Base-by-base conservation (phyloP, 2,113 vertebrate genomes). In the Aldabrachelys gigantea region DNA sequence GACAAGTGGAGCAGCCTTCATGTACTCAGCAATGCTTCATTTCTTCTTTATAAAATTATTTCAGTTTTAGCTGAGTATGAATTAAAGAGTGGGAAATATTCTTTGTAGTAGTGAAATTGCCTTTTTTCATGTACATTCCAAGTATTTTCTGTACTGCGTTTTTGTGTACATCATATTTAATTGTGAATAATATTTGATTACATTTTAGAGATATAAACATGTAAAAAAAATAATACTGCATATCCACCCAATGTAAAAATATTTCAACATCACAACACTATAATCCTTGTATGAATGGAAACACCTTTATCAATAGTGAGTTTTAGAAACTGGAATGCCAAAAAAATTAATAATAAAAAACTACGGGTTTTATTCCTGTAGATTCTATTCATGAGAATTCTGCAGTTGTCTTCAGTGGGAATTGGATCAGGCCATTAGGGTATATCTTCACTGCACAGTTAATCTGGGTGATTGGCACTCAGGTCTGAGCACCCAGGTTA, bases 201-300 rank as follows among this genome's bases (percentile, higher is more conserved):
- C n/a, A 75, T 41, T 25, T 44, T 76, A 76, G 21, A 76, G 41
- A 76, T 49, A 72, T 16, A 72, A 27, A 88, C 11, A 59, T 13
- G 27, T 76, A 90, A 72, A 65, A 84, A 49, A 29, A 75, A 56
- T 21, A 84, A 27, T 17, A 80, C 31, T 12, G 38, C 38, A 93
- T 89, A 52, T 29, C 2, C 47, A 86, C n/a, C 57, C 79, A 91
- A 89, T 81, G 8, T 6, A 87, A 94, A 95, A 93, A 69, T 62
- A 3, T 16, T 62, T 92, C 21, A 88, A 79, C 35, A 90, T 93
- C 12, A 62, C 84, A 94, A 54, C 25, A 82, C 56, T 35, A 11
- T 56, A 83, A 49, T 62, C 80, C 85, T 95, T 96, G 50, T 49
- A 8, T 80, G 72, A 85, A 59, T 82, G 35, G 89, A 96, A 92